These are phyloP conservation scores for Cordilura impudica DNA, from an alignment of 2,888 invertebrate genomes.

Conservation along the genomic window DNA sequence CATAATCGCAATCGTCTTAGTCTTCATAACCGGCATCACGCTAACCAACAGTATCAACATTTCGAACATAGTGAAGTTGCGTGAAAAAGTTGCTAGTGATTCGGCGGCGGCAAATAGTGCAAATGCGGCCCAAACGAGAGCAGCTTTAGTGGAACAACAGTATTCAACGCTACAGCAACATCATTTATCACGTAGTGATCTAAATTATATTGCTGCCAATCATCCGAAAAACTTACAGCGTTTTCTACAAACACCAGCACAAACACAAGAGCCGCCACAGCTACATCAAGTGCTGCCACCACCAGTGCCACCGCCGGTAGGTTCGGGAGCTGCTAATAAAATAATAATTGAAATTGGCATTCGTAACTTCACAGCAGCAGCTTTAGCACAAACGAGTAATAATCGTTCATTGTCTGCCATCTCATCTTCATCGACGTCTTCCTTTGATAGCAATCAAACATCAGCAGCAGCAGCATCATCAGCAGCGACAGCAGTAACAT, in stretches of 20 bases:
- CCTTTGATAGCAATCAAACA: slow-evolving; percentile 30
- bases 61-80: slow-evolving; percentile 76
- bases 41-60: slow-evolving; percentile 78
- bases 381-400: slow-evolving; percentile 18
- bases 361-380: slow-evolving; percentile 65
- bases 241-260: slow-evolving; percentile 34
- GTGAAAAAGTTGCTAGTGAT: slow-evolving; percentile 77
- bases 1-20: slow-evolving; percentile 78
- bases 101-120: slow-evolving; percentile 76
- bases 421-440: slow-evolving; percentile 17
- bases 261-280: not conserved
- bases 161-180: slow-evolving; percentile 74
- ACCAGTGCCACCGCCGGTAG: slow-evolving; percentile 4
- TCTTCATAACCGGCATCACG: slow-evolving; percentile 80
- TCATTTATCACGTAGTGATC: slow-evolving; percentile 73
- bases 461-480: slow-evolving; percentile 54
- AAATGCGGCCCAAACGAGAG: slow-evolving; percentile 73
- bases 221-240: slow-evolving; percentile 75
- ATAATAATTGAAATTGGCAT: slow-evolving; percentile 76
- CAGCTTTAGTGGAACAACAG: slow-evolving; percentile 75
- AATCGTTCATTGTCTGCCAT: slow-evolving; percentile 44
- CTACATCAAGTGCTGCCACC: slow-evolving; percentile 31
- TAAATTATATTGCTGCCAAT: slow-evolving; percentile 74
- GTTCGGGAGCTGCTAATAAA: slow-evolving; percentile 67
- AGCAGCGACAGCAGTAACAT: slow-evolving; percentile 62